A percentile compares a stretch with the other conserved stretches of the same genome.
These are phyloP conservation scores for Parapsyche elsis DNA, from an alignment of 1,140 invertebrate species.

Conservation along the genomic window DNA sequence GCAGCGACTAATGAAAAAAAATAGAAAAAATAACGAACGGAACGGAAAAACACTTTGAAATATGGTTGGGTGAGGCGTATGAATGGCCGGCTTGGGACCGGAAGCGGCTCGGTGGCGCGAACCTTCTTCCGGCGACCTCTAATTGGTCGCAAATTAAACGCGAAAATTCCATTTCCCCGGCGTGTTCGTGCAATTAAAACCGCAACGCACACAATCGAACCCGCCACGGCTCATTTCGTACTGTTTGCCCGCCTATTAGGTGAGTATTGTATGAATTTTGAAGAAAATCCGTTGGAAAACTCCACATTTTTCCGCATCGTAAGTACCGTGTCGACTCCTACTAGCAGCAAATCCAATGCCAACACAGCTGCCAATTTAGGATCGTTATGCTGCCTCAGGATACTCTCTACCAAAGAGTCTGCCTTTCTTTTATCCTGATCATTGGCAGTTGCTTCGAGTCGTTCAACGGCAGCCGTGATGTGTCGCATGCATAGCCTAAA, in stretches of 20 bases:
- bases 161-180: slow-evolving; percentile 12
- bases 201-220: neutral
- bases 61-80: neutral
- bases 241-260: no score
- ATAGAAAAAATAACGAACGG: no score
- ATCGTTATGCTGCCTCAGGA: slow-evolving; percentile 71
- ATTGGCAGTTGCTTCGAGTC: slow-evolving; percentile 56
- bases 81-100: slow-evolving; percentile 11
- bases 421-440: slow-evolving; percentile 59
- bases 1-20: no score
- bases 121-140: slow-evolving; percentile 15
- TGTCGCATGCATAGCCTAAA: slow-evolving; percentile 69
- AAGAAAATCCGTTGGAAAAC: no score
- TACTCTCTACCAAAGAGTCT: slow-evolving; percentile 72
- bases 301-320: no score
- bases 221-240: no score
- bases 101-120: neutral
- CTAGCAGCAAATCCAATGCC: slow-evolving; percentile 85
- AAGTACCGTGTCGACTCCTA: slow-evolving; percentile 87
- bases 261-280: no score
- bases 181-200: slow-evolving; percentile 2
- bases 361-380: slow-evolving; percentile 79
- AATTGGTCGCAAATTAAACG: neutral
- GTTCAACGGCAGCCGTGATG: slow-evolving; percentile 66
- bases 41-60: slow-evolving; percentile 5